Evolutionary conservation across 2,113 vertebrate genomes (phyloP).

Genomic region (Hemibagrus wyckioides): DNA sequence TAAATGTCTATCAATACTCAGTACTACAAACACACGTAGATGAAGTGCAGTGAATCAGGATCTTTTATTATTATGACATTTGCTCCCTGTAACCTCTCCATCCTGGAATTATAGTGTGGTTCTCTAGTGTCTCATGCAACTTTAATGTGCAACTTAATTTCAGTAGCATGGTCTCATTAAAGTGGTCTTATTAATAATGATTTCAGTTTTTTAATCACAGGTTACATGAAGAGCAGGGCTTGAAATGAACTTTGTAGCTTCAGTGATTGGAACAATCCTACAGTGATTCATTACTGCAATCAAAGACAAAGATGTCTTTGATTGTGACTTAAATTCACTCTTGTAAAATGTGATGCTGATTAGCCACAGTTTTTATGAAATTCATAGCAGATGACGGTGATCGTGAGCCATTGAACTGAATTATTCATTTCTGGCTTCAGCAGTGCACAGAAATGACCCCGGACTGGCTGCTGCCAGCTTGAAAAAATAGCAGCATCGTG

Average conservation of each 20-base stretch:
- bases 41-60: conserved; percentile 3
- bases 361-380: neutral
- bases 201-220: neutral
- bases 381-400: neutral
- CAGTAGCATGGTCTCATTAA: neutral
- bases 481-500: neutral
- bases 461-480: neutral
- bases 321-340: neutral
- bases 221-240: neutral
- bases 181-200: neutral
- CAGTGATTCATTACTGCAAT: neutral
- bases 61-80: neutral
- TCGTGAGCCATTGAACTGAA: neutral
- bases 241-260: neutral
- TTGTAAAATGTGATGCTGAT: neutral
- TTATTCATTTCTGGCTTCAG: neutral
- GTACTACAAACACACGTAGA: neutral
- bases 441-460: neutral
- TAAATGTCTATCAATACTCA: neutral
- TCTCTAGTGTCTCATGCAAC: neutral
- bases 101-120: neutral
- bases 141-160: neutral
- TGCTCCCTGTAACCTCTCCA: neutral
- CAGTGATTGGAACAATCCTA: neutral
- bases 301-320: neutral